A percentile compares a stretch with the other conserved stretches of the same genome.
Conservation (phyloP, 2,888 invertebrate species). For the Chloromyia formosa region DNA sequence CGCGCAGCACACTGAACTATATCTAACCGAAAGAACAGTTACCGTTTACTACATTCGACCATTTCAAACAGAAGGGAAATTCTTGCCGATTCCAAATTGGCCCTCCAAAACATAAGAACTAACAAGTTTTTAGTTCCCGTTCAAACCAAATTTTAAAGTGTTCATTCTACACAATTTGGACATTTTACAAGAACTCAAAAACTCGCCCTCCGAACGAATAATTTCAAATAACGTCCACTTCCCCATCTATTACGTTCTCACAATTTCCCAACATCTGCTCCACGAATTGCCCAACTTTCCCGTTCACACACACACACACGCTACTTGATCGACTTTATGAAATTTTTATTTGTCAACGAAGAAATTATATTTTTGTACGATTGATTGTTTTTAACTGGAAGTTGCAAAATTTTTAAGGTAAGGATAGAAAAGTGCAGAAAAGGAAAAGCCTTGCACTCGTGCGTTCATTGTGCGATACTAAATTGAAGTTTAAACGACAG, state of each 20-base stretch:
- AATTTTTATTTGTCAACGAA: slow-evolving; percentile 41
- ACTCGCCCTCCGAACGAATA: no score
- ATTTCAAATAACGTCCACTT: not conserved
- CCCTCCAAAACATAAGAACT: no score
- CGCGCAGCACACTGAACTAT: no score
- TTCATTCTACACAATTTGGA: no score
- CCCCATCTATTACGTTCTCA: not conserved
- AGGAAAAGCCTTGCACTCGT: no score
- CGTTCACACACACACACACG: slow-evolving; percentile 13
- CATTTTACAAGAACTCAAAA: no score
- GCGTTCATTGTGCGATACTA: not conserved
- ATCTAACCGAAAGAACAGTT: no score
- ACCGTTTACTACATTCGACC: no score
- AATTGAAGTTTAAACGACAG: not conserved
- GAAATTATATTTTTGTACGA: slow-evolving; percentile 41
- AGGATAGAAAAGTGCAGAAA: not conserved
- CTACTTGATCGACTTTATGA: not conserved
- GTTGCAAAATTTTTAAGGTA: slow-evolving; percentile 33
- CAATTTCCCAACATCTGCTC: slow-evolving; percentile 15
- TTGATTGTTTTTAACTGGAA: slow-evolving; percentile 34
- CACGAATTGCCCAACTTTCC: not conserved
- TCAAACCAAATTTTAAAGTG: no score
- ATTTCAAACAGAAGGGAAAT: no score
- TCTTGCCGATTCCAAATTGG: no score
- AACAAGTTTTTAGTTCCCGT: no score